These are phyloP conservation scores for Equus quagga DNA, from an alignment of 2,113 vertebrate genomes.

Conservation along the genomic window DNA sequence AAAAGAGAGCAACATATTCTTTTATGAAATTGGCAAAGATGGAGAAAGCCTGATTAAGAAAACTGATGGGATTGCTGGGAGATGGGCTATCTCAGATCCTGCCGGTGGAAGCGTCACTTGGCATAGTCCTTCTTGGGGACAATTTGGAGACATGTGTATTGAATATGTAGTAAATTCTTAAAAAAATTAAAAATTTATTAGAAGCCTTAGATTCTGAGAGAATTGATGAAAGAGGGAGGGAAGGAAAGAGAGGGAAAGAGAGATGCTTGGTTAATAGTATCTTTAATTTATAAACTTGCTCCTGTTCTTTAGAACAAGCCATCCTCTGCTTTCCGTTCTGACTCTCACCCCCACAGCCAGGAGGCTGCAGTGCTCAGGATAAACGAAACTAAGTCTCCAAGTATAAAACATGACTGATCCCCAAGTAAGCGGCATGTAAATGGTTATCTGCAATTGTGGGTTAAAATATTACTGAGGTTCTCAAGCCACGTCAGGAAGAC, in stretches of 20 bases:
- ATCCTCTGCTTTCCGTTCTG: background rate
- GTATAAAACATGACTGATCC: background rate
- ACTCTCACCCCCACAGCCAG: background rate
- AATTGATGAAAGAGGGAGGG: background rate
- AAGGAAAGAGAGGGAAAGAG: background rate
- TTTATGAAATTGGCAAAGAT: background rate
- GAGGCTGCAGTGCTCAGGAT: background rate
- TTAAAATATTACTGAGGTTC: conserved; percentile 66
- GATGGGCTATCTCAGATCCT: background rate
- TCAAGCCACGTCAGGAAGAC: conserved; percentile 30
- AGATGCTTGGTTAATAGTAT: background rate
- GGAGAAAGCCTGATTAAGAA: background rate
- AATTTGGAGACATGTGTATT: background rate
- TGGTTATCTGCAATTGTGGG: background rate
- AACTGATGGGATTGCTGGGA: background rate
- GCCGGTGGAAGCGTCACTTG: background rate
- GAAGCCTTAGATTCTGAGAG: background rate
- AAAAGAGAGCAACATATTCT: background rate
- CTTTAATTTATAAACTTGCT: background rate
- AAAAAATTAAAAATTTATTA: background rate
- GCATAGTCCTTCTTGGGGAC: background rate
- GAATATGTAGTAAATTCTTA: background rate
- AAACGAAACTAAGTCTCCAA: conserved; percentile 33
- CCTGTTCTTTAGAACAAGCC: background rate
- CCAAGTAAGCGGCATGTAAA: background rate